phyloP scores from a whole-genome alignment of 2,888 invertebrate species.

The Hemicrepidius hirtus region DNA sequence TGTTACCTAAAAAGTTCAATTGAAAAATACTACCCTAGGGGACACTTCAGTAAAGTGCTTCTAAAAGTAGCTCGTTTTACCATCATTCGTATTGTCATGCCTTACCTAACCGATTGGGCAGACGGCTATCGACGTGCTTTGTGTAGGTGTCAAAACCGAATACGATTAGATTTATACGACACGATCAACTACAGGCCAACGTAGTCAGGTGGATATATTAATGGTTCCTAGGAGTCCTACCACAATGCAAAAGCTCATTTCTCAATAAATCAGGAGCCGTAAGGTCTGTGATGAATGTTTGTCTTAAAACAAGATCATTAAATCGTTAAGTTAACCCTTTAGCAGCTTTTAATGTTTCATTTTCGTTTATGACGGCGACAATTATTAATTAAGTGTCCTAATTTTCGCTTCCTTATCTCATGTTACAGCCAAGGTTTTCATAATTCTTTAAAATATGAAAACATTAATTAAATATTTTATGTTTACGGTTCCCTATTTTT shows the following conservation, averaged over 20 bases:
- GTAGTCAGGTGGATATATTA: slow-evolving; percentile 23
- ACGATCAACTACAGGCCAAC: slow-evolving; percentile 18
- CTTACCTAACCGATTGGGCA: slow-evolving; percentile 28
- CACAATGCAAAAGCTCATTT: slow-evolving; percentile 11
- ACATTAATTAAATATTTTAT: no score
- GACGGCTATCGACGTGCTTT: slow-evolving; percentile 17
- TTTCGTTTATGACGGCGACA: not conserved
- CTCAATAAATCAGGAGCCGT: slow-evolving; percentile 16
- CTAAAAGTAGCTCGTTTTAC: slow-evolving; percentile 25
- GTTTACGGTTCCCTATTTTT: no score
- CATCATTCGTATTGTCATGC: slow-evolving; percentile 36
- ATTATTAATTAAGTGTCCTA: slow-evolving; percentile 13
- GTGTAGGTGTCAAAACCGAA: slow-evolving; percentile 35
- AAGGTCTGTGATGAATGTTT: slow-evolving; percentile 9
- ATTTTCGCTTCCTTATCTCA: not conserved
- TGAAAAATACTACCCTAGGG: slow-evolving; percentile 49
- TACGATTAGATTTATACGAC: slow-evolving; percentile 31
- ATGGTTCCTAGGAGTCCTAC: slow-evolving; percentile 14
- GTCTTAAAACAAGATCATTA: slow-evolving; percentile 23
- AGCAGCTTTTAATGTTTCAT: slow-evolving; percentile 8
- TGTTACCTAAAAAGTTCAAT: slow-evolving; percentile 45
- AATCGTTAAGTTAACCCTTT: slow-evolving; percentile 21
- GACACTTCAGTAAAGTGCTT: slow-evolving; percentile 48
- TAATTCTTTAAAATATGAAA: no score
- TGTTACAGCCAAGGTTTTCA: no score